A percentile compares a stretch with the other conserved stretches of the same genome.
Conservation (phyloP, 2,888 invertebrate species). For the Coremacera marginata region DNA sequence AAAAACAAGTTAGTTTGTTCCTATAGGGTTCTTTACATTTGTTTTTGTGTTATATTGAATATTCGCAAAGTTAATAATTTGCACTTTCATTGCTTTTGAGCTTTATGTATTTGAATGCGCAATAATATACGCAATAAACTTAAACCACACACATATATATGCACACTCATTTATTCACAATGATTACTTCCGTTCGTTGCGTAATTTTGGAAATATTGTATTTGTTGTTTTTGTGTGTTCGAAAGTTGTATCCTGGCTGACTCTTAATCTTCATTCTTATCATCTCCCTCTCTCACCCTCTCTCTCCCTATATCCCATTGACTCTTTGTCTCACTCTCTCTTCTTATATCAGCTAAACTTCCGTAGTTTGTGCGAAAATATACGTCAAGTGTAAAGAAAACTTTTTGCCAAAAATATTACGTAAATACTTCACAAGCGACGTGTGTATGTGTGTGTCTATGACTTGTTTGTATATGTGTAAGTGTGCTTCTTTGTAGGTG, state of each 20-base stretch:
- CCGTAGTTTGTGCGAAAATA: not conserved
- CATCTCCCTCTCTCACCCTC: too few species aligned
- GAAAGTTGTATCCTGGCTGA: not conserved
- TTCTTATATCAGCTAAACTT: too few species aligned
- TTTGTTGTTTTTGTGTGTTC: not conserved
- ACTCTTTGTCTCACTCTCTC: too few species aligned
- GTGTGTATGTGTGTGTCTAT: not conserved
- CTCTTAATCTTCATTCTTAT: too few species aligned
- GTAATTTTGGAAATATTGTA: not conserved
- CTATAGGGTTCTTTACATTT: too few species aligned
- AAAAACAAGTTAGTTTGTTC: too few species aligned
- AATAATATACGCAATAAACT: not conserved
- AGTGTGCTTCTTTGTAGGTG: not conserved
- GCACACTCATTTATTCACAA: not conserved
- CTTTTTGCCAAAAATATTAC: slow-evolving; percentile 10
- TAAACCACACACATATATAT: not conserved
- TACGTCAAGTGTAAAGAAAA: slow-evolving; percentile 21
- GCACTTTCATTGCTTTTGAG: slow-evolving; percentile 9
- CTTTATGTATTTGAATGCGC: not conserved
- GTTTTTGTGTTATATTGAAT: slow-evolving; percentile 19
- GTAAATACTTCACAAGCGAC: not conserved
- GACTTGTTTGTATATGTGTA: not conserved
- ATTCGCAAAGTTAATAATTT: slow-evolving; percentile 12
- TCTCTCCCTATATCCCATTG: too few species aligned
- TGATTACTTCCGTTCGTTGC: not conserved